These are phyloP conservation scores for Limosa lapponica DNA, from an alignment of 2,797 vertebrate genomes.

Conservation along the genomic window DNA sequence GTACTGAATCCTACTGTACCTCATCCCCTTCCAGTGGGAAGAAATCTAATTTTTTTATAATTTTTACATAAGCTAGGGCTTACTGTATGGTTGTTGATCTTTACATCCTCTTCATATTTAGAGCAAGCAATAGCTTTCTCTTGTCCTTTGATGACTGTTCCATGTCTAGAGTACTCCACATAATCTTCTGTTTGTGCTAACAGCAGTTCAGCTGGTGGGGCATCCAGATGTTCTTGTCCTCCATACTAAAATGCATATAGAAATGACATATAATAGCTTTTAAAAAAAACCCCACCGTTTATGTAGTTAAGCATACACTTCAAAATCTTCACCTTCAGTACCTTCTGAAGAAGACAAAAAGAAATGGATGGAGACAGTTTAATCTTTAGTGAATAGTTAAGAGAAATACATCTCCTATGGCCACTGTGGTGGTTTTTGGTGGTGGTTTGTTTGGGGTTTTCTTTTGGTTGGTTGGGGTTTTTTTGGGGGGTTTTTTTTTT, in stretches of 20 bases:
- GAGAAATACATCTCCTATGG: not conserved
- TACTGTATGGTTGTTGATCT: slow-evolving; percentile 93
- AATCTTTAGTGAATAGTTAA: not conserved
- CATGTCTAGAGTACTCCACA: slow-evolving; percentile 95
- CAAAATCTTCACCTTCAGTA: not conserved
- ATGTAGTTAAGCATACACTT: not conserved
- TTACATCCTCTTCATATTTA: slow-evolving; percentile 97
- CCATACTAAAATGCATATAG: slow-evolving; percentile 86
- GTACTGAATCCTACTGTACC: not conserved
- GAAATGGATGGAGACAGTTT: not conserved
- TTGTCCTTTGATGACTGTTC: slow-evolving; percentile 95
- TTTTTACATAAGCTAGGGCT: not conserved
- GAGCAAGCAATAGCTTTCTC: slow-evolving; percentile 94
- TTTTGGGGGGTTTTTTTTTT: too few species aligned
- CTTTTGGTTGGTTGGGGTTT: not conserved
- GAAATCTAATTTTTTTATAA: not conserved
- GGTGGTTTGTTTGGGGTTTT: not conserved
- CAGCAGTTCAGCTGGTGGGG: slow-evolving; percentile 90
- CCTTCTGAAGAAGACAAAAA: not conserved
- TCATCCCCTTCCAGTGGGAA: not conserved
- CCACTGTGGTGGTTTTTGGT: not conserved
- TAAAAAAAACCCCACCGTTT: accelerated
- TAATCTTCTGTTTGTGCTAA: slow-evolving; percentile 98
- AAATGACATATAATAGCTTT: not conserved
- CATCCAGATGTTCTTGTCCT: slow-evolving; percentile 91